These are phyloP conservation scores for Hyposmocoma kahamanoa DNA, from an alignment of 1,140 invertebrate species.

Conservation along the genomic window DNA sequence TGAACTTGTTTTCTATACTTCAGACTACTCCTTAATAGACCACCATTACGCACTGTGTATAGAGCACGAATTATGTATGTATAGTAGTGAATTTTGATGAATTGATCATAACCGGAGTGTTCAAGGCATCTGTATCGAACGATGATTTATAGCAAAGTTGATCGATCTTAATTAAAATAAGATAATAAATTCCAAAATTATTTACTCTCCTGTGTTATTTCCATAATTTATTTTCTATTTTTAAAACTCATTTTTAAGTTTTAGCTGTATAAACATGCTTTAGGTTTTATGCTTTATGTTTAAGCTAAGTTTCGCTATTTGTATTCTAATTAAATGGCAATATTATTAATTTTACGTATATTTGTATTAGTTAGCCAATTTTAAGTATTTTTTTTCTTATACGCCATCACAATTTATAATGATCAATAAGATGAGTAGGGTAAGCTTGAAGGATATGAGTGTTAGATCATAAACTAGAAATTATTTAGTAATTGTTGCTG, in stretches of 20 bases:
- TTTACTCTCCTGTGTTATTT: conserved; percentile 52
- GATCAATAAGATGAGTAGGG: conserved; percentile 39
- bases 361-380: conserved; percentile 62
- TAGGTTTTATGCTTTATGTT: conserved; percentile 52
- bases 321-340: conserved; percentile 37
- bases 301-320: conserved; percentile 45
- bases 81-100: neutral
- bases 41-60: conserved; percentile 33
- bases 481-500: conserved; percentile 54
- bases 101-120: conserved; percentile 1
- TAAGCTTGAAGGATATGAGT: conserved; percentile 46
- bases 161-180: conserved; percentile 28
- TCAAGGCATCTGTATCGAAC: conserved; percentile 20
- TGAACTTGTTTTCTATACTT: neutral
- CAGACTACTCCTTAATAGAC: neutral
- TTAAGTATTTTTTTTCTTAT: conserved; percentile 46
- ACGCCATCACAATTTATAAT: conserved; percentile 59
- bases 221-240: conserved; percentile 58
- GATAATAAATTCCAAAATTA: conserved; percentile 33
- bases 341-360: conserved; percentile 49
- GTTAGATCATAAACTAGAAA: conserved; percentile 43
- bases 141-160: conserved; percentile 24
- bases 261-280: conserved; percentile 62
- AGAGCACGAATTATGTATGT: conserved; percentile 26
- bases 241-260: conserved; percentile 42